These are phyloP conservation scores for Hipposideros larvatus DNA, from an alignment of 2,797 vertebrate genomes.

Conservation along the genomic window DNA sequence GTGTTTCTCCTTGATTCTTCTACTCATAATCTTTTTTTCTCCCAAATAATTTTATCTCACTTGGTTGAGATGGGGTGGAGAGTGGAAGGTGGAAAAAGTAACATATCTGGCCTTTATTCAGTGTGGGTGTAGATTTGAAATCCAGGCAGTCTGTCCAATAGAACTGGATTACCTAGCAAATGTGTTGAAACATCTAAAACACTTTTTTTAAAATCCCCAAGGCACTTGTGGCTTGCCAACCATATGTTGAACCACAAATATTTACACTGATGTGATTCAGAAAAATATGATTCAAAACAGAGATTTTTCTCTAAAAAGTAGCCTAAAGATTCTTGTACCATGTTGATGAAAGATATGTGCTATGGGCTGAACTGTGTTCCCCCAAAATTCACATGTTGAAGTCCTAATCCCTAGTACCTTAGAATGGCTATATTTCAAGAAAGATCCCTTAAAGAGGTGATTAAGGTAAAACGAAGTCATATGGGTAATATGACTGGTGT, in stretches of 20 bases:
- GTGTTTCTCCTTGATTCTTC: slow-evolving; percentile 43
- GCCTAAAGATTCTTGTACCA: neutral
- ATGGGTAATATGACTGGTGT: neutral
- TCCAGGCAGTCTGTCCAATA: neutral
- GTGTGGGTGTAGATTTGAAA: slow-evolving; percentile 16
- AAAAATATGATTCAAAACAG: slow-evolving; percentile 56
- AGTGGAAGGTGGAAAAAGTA: neutral
- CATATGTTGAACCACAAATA: slow-evolving; percentile 64
- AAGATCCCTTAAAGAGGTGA: neutral
- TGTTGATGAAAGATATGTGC: neutral
- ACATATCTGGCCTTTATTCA: slow-evolving; percentile 2
- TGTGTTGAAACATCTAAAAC: slow-evolving; percentile 1
- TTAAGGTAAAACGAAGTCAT: neutral
- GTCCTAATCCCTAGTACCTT: neutral
- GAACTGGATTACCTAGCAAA: slow-evolving; percentile 51
- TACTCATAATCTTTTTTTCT: neutral
- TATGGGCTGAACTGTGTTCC: neutral
- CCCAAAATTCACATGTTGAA: neutral
- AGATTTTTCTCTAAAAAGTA: slow-evolving; percentile 32
- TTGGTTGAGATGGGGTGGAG: neutral
- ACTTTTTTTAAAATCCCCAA: slow-evolving; percentile 12
- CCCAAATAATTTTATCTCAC: slow-evolving; percentile 14
- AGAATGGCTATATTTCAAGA: neutral
- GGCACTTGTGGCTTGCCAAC: slow-evolving; percentile 27
- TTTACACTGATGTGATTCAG: slow-evolving; percentile 12